A percentile compares a stretch with the other conserved stretches of the same genome.
phyloP scores from a whole-genome alignment of 2,888 invertebrate genomes.

The Caenorhabditis sp. region DNA sequence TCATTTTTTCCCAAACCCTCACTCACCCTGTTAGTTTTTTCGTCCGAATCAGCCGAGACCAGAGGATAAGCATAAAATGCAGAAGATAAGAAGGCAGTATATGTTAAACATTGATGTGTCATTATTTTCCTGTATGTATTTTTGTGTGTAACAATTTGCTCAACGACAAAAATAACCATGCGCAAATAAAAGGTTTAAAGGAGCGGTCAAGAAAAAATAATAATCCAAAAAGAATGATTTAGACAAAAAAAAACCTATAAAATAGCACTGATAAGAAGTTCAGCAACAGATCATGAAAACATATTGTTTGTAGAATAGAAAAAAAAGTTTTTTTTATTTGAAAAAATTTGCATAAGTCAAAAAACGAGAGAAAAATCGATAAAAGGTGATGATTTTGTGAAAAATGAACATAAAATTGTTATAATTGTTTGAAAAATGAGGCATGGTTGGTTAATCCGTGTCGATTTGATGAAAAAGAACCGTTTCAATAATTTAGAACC shows the following conservation, averaged over 20 bases:
- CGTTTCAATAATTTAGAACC: too few relatives aligned
- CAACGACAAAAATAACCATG: neutral
- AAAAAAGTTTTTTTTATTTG: too few relatives aligned
- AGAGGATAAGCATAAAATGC: constrained; percentile 31
- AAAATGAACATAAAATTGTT: too few relatives aligned
- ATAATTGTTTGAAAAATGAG: too few relatives aligned
- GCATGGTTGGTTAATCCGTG: too few relatives aligned
- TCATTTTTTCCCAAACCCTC: neutral
- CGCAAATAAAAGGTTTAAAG: neutral
- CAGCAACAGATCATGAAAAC: neutral
- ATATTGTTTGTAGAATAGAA: too few relatives aligned
- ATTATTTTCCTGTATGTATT: constrained; percentile 1
- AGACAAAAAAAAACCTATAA: neutral
- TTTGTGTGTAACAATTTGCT: neutral
- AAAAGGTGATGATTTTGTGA: too few relatives aligned
- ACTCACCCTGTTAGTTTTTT: neutral
- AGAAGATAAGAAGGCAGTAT: constrained; percentile 24
- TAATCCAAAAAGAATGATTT: too few relatives aligned
- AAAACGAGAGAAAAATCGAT: too few relatives aligned
- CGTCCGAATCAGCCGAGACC: constrained; percentile 4
- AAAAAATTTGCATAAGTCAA: too few relatives aligned
- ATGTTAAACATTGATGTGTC: constrained; percentile 44
- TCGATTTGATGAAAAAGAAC: too few relatives aligned
- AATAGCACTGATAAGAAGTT: neutral
- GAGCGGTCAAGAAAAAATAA: neutral